These are phyloP conservation scores for Dinomys branickii DNA, from an alignment of 2,113 vertebrate species.

Conservation along the genomic window DNA sequence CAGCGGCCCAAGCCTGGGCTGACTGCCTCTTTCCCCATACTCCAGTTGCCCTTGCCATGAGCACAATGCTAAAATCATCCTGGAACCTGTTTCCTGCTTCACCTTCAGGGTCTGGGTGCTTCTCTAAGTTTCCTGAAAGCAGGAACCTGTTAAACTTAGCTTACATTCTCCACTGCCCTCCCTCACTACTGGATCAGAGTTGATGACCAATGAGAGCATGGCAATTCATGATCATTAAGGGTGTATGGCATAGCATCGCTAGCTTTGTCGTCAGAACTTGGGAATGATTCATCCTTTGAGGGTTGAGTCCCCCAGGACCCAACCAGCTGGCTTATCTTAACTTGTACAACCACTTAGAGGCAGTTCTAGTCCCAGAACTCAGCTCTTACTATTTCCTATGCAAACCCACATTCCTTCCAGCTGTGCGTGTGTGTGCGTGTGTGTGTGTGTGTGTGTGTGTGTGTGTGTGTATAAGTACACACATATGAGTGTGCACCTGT, in stretches of 20 bases:
- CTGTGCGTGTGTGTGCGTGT: background rate
- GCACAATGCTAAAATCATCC: background rate
- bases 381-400: background rate
- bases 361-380: background rate
- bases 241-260: background rate
- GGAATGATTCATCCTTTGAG: slow-evolving; percentile 8
- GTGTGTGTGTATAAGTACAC: no score
- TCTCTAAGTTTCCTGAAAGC: background rate
- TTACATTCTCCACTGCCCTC: background rate
- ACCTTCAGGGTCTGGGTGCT: background rate
- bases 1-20: background rate
- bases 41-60: background rate
- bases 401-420: background rate
- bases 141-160: background rate
- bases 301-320: background rate
- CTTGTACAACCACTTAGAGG: background rate
- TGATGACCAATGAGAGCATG: no score
- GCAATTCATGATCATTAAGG: background rate
- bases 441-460: background rate
- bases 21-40: background rate
- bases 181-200: background rate
- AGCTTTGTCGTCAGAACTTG: background rate
- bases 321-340: background rate
- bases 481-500: no score
- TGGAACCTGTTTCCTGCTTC: background rate